phyloP scores from a whole-genome alignment of 1,140 invertebrate genomes.

The Notospermus geniculatus region DNA sequence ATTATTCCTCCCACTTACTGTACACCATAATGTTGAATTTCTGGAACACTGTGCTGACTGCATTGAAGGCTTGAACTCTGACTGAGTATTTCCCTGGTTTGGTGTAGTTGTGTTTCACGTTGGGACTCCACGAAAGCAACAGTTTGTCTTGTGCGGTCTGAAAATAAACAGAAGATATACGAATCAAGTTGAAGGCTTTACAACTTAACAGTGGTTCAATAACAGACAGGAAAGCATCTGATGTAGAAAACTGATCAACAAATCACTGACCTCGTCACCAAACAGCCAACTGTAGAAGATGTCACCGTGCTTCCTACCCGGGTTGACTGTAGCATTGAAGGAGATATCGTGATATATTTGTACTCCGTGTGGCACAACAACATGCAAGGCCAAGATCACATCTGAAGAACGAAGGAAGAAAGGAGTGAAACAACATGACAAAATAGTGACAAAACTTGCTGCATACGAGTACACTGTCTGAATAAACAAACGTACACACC shows the following conservation, averaged over 20 bases:
- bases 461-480: no score
- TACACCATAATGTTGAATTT: slow-evolving; percentile 26
- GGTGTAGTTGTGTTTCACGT: slow-evolving; percentile 23
- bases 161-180: not conserved
- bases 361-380: slow-evolving; percentile 20
- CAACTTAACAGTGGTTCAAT: no score
- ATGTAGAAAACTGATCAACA: not conserved
- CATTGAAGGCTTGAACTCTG: slow-evolving; percentile 30
- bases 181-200: no score
- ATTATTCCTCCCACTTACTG: slow-evolving; percentile 23
- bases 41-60: slow-evolving; percentile 27
- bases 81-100: slow-evolving; percentile 23
- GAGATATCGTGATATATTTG: slow-evolving; percentile 15
- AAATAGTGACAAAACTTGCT: no score
- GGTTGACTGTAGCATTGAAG: slow-evolving; percentile 12
- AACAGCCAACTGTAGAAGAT: slow-evolving; percentile 31
- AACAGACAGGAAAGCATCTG: not conserved
- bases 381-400: slow-evolving; percentile 15
- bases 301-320: slow-evolving; percentile 17
- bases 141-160: slow-evolving; percentile 13
- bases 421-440: no score
- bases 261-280: slow-evolving; percentile 21
- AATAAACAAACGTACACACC: slow-evolving; percentile 15
- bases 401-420: slow-evolving; percentile 16
- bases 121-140: slow-evolving; percentile 27